A percentile compares a stretch with the other conserved stretches of the same genome.
These are phyloP conservation scores for Arctia plantaginis DNA, from an alignment of 2,888 invertebrate species.

Conservation along the genomic window DNA sequence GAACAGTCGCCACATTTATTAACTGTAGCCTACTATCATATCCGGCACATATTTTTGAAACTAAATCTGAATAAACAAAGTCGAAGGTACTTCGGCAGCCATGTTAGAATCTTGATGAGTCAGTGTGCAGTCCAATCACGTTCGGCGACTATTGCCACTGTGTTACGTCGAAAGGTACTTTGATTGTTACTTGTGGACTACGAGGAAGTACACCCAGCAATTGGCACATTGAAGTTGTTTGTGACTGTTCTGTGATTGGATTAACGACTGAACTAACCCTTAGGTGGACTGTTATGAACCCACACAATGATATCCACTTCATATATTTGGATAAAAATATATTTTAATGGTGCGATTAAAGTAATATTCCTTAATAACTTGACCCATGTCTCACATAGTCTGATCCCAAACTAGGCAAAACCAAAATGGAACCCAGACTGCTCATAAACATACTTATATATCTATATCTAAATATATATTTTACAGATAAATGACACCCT, in stretches of 20 bases:
- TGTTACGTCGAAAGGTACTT: slow-evolving; percentile 46
- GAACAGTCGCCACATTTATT: background rate
- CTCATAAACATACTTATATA: too few relatives aligned
- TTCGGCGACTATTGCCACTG: slow-evolving; percentile 56
- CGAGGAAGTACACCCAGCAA: slow-evolving; percentile 43
- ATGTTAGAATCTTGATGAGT: slow-evolving; percentile 77
- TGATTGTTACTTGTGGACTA: slow-evolving; percentile 33
- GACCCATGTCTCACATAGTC: too few relatives aligned
- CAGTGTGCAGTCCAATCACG: slow-evolving; percentile 78
- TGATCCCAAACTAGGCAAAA: too few relatives aligned
- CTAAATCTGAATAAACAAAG: slow-evolving; percentile 34
- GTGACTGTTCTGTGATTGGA: background rate
- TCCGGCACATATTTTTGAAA: slow-evolving; percentile 21
- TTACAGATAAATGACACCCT: too few relatives aligned
- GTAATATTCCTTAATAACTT: too few relatives aligned
- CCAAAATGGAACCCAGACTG: too few relatives aligned
- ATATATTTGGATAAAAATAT: background rate
- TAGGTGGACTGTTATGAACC: background rate
- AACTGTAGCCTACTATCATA: slow-evolving; percentile 14
- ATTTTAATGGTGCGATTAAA: too few relatives aligned
- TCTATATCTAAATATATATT: too few relatives aligned
- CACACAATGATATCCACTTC: background rate
- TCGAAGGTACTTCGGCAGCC: slow-evolving; percentile 58
- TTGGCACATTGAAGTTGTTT: background rate
- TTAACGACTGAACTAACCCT: background rate